Percentiles rank a stretch among this genome's conserved stretches.
phyloP scores from a whole-genome alignment of 2,888 invertebrate species.

The Polia nebulosa region DNA sequence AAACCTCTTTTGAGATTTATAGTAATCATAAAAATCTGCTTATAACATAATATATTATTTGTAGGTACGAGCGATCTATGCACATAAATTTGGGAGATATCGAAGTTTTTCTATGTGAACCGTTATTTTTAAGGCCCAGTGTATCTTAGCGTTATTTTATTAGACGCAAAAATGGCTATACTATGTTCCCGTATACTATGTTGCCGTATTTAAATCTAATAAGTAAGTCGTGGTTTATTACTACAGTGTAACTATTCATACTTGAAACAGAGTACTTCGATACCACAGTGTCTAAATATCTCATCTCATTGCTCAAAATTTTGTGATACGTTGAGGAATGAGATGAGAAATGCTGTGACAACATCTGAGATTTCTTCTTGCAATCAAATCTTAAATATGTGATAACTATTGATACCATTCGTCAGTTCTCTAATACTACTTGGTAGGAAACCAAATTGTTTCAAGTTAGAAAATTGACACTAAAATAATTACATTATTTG shows the following conservation, averaged over 20 bases:
- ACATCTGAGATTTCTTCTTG: not conserved
- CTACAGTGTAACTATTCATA: conserved; percentile 3
- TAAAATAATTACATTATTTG: conserved; percentile 55
- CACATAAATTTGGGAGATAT: no score
- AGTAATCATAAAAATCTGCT: no score
- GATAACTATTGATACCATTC: conserved; percentile 50
- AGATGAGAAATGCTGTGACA: not conserved
- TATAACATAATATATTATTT: no score
- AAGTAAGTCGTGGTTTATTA: not conserved
- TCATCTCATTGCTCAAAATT: not conserved
- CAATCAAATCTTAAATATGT: conserved; percentile 50
- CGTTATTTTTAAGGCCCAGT: no score
- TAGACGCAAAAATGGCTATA: not conserved
- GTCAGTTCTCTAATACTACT: conserved; percentile 49
- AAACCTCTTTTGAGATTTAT: no score
- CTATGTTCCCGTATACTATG: not conserved
- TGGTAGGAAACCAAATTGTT: conserved; percentile 35
- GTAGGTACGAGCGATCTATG: no score
- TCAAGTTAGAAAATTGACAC: conserved; percentile 45
- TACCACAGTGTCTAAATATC: not conserved
- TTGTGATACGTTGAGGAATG: no score
- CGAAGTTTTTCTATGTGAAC: no score
- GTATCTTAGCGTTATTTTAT: not conserved
- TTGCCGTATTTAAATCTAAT: conserved; percentile 1
- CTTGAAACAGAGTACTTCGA: not conserved